phyloP scores from a whole-genome alignment of 2,888 invertebrate species.

The Platycheirus rosarum region DNA sequence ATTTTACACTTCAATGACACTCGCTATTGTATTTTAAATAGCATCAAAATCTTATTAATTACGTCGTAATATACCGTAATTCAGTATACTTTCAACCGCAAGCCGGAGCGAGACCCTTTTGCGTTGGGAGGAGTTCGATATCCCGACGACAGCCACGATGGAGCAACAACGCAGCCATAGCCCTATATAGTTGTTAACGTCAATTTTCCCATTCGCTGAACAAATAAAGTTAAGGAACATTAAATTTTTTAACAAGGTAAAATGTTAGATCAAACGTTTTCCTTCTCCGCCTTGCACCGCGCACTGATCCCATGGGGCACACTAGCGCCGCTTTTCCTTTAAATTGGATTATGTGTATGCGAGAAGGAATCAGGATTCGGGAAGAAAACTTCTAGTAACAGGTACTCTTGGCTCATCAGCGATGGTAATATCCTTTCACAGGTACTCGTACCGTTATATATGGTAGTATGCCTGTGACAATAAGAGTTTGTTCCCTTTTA shows the following conservation, averaged over 20 bases:
- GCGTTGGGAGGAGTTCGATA: not conserved
- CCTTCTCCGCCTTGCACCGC: constrained; percentile 14
- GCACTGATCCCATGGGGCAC: not conserved
- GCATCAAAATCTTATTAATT: constrained; percentile 70
- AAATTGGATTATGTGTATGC: constrained; percentile 1
- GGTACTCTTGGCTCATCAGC: constrained; percentile 10
- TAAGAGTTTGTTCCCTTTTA: constrained; percentile 15
- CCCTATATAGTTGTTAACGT: constrained; percentile 23
- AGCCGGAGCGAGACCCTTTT: constrained; percentile 23
- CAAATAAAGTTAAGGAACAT: constrained; percentile 71
- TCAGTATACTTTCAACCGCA: constrained; percentile 43
- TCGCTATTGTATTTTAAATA: constrained; percentile 65
- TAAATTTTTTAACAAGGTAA: constrained; percentile 72
- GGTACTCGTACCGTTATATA: not conserved
- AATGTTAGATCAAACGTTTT: constrained; percentile 66
- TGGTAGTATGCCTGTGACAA: not conserved
- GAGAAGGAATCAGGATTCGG: not conserved
- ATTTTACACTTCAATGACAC: constrained; percentile 66
- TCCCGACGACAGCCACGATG: not conserved
- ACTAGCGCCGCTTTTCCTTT: not conserved
- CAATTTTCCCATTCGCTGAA: constrained; percentile 69
- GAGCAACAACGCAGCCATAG: not conserved
- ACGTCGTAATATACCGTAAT: constrained; percentile 67
- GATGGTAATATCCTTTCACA: constrained; percentile 6
- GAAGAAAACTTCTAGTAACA: not conserved